These are phyloP conservation scores for Drosophila auraria DNA, from an alignment of 1,140 invertebrate species.

Conservation along the genomic window DNA sequence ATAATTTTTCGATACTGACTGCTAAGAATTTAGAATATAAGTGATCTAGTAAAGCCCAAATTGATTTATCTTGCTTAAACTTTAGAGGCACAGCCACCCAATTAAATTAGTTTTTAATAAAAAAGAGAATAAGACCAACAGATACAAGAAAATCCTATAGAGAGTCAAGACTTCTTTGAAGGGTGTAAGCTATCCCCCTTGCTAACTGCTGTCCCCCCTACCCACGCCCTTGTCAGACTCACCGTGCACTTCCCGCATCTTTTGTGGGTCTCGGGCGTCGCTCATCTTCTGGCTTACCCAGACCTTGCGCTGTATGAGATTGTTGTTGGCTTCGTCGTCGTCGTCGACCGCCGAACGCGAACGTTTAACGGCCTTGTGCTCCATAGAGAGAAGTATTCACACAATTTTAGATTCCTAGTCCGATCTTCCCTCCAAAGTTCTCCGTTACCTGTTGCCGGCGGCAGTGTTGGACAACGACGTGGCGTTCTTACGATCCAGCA, in stretches of 20 bases:
- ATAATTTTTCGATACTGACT: neutral
- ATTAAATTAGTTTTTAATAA: too few species aligned
- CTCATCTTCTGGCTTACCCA: slow-evolving; percentile 64
- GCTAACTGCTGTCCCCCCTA: neutral
- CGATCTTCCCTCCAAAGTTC: too few species aligned
- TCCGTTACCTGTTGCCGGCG: slow-evolving; percentile 16
- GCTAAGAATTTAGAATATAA: neutral
- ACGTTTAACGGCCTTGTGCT: slow-evolving; percentile 51
- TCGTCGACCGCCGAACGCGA: slow-evolving; percentile 56
- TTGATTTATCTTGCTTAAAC: neutral
- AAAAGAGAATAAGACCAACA: too few species aligned
- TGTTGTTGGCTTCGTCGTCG: slow-evolving; percentile 61
- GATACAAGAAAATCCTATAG: too few species aligned
- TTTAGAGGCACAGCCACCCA: neutral
- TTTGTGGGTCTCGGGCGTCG: slow-evolving; percentile 52
- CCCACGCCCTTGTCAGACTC: slow-evolving; percentile 2
- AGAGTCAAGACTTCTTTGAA: too few species aligned
- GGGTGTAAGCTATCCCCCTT: too few species aligned
- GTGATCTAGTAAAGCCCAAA: neutral
- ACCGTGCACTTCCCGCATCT: slow-evolving; percentile 75
- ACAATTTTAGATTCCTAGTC: too few species aligned
- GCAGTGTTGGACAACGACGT: slow-evolving; percentile 10
- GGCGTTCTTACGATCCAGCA: too few species aligned
- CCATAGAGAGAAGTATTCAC: slow-evolving; percentile 29
- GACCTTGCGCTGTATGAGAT: slow-evolving; percentile 60